Evolutionary conservation across 1,140 invertebrate species (phyloP).

Genomic region (Lasioglossum baleicum): DNA sequence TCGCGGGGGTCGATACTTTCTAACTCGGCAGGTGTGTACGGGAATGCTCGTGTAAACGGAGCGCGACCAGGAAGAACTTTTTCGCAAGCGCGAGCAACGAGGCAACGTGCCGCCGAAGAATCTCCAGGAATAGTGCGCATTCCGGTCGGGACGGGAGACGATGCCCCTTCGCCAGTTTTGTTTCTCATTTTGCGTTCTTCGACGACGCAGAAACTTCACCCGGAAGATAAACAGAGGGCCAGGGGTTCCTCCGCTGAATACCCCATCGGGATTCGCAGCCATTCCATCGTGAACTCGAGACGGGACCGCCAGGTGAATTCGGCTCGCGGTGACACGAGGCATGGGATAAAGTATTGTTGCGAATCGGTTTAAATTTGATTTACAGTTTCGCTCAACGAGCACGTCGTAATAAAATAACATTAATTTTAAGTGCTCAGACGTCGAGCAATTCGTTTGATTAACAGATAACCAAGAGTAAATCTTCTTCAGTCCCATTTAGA

Average conservation of each 20-base stretch:
- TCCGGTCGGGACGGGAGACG: slow-evolving; percentile 27
- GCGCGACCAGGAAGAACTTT: slow-evolving; percentile 43
- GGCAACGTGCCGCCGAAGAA: slow-evolving; percentile 28
- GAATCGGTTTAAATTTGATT: too few relatives aligned
- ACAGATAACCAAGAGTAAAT: too few relatives aligned
- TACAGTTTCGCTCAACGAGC: too few relatives aligned
- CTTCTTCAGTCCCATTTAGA: too few relatives aligned
- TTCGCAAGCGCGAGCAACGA: slow-evolving; percentile 7
- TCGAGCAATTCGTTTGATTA: too few relatives aligned
- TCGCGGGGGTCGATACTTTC: background rate
- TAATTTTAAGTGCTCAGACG: too few relatives aligned
- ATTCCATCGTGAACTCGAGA: background rate
- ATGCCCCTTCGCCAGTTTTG: slow-evolving; percentile 28
- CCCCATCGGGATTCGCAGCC: background rate
- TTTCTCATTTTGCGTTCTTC: slow-evolving; percentile 40
- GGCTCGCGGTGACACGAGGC: background rate
- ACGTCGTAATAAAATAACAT: too few relatives aligned
- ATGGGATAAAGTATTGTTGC: too few relatives aligned
- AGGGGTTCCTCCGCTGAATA: slow-evolving; percentile 3
- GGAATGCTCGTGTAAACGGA: slow-evolving; percentile 7
- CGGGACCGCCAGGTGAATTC: background rate
- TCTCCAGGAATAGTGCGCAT: slow-evolving; percentile 58
- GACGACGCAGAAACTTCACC: slow-evolving; percentile 16
- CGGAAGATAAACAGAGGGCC: slow-evolving; percentile 36
- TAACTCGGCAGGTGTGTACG: background rate